These are phyloP conservation scores for Onchidella celtica DNA, from an alignment of 2,888 invertebrate genomes.

Conservation along the genomic window DNA sequence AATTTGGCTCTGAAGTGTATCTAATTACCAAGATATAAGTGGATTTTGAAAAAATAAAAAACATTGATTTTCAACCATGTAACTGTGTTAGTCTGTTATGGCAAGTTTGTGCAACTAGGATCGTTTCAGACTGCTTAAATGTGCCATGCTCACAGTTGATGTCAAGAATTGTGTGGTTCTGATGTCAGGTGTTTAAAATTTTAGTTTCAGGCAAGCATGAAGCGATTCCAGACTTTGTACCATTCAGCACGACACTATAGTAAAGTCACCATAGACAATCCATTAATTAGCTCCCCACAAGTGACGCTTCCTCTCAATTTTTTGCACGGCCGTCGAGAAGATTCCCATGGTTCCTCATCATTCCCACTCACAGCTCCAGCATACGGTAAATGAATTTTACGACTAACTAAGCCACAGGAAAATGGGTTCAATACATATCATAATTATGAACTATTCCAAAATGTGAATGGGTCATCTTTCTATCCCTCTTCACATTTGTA, in stretches of 20 bases:
- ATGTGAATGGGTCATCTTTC: too few relatives aligned
- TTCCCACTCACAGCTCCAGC: slow-evolving; percentile 72
- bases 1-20: too few relatives aligned
- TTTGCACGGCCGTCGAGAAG: slow-evolving; percentile 68
- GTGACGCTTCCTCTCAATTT: slow-evolving; percentile 68
- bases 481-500: too few relatives aligned
- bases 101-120: too few relatives aligned
- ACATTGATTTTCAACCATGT: too few relatives aligned
- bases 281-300: slow-evolving; percentile 29
- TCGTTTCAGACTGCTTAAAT: too few relatives aligned
- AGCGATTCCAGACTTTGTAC: neutral
- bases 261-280: slow-evolving; percentile 11
- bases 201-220: slow-evolving; percentile 25
- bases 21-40: too few relatives aligned
- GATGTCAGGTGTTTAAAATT: neutral
- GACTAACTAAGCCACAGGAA: too few relatives aligned
- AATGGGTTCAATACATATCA: too few relatives aligned
- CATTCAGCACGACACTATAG: slow-evolving; percentile 19
- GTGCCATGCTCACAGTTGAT: too few relatives aligned
- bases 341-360: slow-evolving; percentile 57
- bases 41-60: neutral
- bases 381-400: slow-evolving; percentile 74
- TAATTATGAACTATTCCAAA: too few relatives aligned
- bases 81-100: neutral
- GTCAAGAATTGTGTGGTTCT: too few relatives aligned